A percentile compares a stretch with the other conserved stretches of the same genome.
Evolutionary conservation across 1,140 invertebrate genomes (phyloP).

Genomic region (Tribolium castaneum): DNA sequence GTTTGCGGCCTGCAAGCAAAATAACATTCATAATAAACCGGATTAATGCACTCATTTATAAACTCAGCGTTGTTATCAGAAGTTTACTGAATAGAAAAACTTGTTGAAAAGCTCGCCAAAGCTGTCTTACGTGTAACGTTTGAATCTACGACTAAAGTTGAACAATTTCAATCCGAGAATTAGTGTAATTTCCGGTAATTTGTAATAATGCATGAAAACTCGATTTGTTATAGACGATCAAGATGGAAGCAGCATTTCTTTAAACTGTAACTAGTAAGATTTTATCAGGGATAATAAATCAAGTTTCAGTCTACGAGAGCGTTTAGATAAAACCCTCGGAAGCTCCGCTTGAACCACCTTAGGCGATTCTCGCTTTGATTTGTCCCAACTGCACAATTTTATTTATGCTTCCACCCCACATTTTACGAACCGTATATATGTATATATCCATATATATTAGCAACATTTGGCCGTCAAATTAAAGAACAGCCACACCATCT

Average conservation of each 20-base stretch:
- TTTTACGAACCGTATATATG: slow-evolving; percentile 54
- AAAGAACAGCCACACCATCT: slow-evolving; percentile 23
- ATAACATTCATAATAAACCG: slow-evolving; percentile 21
- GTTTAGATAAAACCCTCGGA: slow-evolving; percentile 60
- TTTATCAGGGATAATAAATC: slow-evolving; percentile 61
- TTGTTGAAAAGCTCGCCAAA: not conserved
- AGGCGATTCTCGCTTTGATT: slow-evolving; percentile 58
- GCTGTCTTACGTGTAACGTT: not conserved
- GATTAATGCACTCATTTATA: slow-evolving; percentile 26
- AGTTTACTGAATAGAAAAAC: slow-evolving; percentile 10
- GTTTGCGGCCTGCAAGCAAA: not conserved
- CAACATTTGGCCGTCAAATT: slow-evolving; percentile 55
- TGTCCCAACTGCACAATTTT: slow-evolving; percentile 59
- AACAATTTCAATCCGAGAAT: not conserved
- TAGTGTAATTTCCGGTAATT: slow-evolving; percentile 4
- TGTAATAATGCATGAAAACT: slow-evolving; percentile 32
- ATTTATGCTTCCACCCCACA: slow-evolving; percentile 56
- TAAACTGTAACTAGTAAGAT: slow-evolving; percentile 59
- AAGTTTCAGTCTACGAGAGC: slow-evolving; percentile 59
- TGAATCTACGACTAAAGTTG: not conserved
- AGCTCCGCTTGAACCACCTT: slow-evolving; percentile 58
- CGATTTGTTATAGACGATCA: slow-evolving; percentile 51
- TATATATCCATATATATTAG: slow-evolving; percentile 4
- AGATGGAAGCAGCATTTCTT: slow-evolving; percentile 51
- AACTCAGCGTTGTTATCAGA: not conserved